Evolutionary conservation across 2,797 vertebrate genomes (phyloP).

Genomic region (Gorsachius magnificus): DNA sequence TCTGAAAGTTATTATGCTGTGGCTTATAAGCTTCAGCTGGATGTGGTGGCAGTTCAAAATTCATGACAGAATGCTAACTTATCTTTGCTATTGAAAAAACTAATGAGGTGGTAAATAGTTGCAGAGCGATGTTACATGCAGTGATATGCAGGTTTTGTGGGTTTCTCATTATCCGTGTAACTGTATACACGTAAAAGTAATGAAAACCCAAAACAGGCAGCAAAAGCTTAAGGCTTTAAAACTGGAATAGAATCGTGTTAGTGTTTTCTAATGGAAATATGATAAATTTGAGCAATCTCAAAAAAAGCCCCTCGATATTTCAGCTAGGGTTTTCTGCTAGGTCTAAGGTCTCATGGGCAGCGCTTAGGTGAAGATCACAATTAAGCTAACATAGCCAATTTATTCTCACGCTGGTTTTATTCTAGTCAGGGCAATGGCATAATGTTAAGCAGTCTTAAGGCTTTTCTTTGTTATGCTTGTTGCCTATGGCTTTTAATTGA

Average conservation of each 20-base stretch:
- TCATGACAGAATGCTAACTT: conserved; percentile 50
- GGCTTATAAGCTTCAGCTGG: conserved; percentile 1
- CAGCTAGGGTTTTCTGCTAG: not conserved
- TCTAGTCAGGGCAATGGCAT: not conserved
- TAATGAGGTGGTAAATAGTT: conserved; percentile 58
- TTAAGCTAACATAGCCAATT: conserved; percentile 8
- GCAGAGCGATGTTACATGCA: not conserved
- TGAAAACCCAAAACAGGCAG: conserved; percentile 29
- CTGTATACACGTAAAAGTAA: conserved; percentile 1
- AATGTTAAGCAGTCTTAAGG: conserved; percentile 21
- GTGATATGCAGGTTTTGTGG: not conserved
- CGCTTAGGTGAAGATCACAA: not conserved
- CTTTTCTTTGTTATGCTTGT: conserved; percentile 6
- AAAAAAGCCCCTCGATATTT: not conserved
- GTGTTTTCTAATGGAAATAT: not conserved
- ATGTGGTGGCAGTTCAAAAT: conserved; percentile 16
- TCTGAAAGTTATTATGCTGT: not conserved
- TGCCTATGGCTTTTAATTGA: conserved; percentile 27
- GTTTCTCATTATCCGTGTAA: conserved; percentile 27
- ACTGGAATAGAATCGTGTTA: not conserved
- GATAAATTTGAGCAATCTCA: not conserved
- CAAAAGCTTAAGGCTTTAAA: conserved; percentile 32
- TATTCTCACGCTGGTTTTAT: conserved; percentile 35
- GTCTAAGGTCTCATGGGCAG: not conserved
- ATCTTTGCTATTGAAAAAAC: conserved; percentile 43